Percentiles rank a stretch among this genome's conserved stretches.
Conservation (phyloP, 2,113 vertebrate genomes). For the Python bivittatus region DNA sequence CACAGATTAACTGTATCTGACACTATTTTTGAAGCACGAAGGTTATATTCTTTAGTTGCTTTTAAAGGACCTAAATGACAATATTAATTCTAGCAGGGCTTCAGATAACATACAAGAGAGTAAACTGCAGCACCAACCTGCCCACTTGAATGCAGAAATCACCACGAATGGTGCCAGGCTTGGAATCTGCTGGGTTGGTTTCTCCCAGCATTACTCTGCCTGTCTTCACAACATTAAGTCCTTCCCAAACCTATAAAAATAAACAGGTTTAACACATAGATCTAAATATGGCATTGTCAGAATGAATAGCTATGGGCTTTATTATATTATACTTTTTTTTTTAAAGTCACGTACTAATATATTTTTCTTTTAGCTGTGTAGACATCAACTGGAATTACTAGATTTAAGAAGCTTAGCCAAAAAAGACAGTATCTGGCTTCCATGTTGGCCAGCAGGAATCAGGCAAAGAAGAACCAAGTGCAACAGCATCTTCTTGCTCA, state of each 20-base stretch:
- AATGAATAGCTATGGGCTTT: not conserved
- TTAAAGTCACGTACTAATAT: not conserved
- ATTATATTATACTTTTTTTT: not conserved
- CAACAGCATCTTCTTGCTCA: not conserved
- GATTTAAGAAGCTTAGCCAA: not conserved
- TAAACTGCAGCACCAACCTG: constrained; percentile 73
- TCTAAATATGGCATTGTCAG: not conserved
- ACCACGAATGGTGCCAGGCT: constrained; percentile 94
- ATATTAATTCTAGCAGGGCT: not conserved
- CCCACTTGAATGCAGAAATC: constrained; percentile 93
- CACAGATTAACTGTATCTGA: not conserved
- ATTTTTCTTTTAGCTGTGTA: not conserved
- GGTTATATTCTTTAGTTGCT: not conserved
- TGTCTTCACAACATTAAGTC: constrained; percentile 84
- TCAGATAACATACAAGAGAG: not conserved
- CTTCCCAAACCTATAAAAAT: constrained; percentile 84
- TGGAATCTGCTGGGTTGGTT: constrained; percentile 90
- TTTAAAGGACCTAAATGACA: not conserved
- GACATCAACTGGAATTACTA: not conserved
- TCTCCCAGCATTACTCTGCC: constrained; percentile 93
- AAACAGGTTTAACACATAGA: not conserved
- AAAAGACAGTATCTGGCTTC: not conserved
- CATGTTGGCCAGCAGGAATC: not conserved
- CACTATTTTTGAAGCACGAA: not conserved
- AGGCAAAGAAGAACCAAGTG: not conserved